phyloP scores from a whole-genome alignment of 2,113 vertebrate genomes.

The Acinonyx jubatus region DNA sequence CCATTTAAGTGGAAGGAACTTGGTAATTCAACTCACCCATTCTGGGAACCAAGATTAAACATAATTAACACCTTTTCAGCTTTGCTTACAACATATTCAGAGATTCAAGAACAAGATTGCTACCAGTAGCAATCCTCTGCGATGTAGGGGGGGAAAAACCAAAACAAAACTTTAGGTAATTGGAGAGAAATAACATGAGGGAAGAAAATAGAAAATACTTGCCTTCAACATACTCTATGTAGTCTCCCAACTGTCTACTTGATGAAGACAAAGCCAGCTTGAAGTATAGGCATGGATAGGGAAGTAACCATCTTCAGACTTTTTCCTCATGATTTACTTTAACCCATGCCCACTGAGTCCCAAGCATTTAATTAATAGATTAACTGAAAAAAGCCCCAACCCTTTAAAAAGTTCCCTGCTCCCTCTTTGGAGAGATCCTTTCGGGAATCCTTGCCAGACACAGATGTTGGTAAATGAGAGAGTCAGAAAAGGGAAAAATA shows the following conservation, averaged over 20 bases:
- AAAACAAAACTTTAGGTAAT: neutral
- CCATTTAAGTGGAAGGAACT: neutral
- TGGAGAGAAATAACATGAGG: neutral
- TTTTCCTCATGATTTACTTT: neutral
- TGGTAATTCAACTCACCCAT: neutral
- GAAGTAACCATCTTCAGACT: neutral
- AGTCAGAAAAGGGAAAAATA: neutral
- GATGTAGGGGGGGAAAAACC: neutral
- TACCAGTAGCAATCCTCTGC: neutral
- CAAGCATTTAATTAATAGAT: neutral
- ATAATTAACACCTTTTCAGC: neutral
- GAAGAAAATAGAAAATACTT: neutral
- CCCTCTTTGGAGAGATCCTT: neutral
- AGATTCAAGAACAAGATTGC: neutral
- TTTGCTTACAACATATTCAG: constrained; percentile 24
- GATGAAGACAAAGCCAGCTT: neutral
- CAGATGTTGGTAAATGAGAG: neutral
- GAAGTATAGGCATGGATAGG: neutral
- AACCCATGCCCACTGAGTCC: neutral
- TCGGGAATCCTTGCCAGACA: neutral
- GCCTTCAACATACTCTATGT: neutral
- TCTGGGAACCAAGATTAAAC: constrained; percentile 12
- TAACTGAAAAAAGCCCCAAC: neutral
- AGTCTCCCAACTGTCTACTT: neutral
- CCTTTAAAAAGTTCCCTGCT: neutral